Evolutionary conservation across 2,888 invertebrate species (phyloP).

Genomic region (Drosophila picticornis): DNA sequence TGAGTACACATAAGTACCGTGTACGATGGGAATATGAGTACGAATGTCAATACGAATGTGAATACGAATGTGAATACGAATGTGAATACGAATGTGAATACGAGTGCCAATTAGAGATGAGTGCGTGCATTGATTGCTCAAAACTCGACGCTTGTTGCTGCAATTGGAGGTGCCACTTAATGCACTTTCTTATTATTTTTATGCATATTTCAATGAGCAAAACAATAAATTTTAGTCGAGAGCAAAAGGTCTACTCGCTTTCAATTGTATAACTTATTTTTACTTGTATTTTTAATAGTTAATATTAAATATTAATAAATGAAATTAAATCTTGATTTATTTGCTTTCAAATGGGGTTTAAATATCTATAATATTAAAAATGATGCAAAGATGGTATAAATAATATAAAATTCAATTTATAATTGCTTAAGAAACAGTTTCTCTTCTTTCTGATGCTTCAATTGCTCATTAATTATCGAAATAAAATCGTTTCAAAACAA

Average conservation of each 20-base stretch:
- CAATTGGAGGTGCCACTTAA: neutral
- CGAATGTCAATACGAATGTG: slow-evolving; percentile 1
- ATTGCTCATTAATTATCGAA: fast-evolving
- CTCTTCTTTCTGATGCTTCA: neutral
- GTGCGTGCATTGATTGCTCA: slow-evolving; percentile 6
- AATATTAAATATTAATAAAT: neutral
- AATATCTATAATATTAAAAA: neutral
- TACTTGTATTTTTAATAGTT: neutral
- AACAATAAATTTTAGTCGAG: neutral
- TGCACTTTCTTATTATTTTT: neutral
- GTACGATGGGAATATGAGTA: slow-evolving; percentile 14
- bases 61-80: slow-evolving; percentile 13
- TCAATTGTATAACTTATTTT: neutral
- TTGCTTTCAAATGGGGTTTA: neutral
- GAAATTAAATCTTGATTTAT: neutral
- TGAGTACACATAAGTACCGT: slow-evolving; percentile 20
- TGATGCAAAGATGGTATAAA: neutral
- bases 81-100: slow-evolving; percentile 1
- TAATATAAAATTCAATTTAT: neutral
- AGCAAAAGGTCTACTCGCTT: neutral
- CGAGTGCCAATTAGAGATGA: slow-evolving; percentile 24
- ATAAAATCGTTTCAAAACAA: neutral
- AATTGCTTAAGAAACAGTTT: neutral
- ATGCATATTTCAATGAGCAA: neutral
- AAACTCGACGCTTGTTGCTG: neutral